Conservation (phyloP, 2,797 vertebrate genomes). For the Acanthurus lineatus region DNA sequence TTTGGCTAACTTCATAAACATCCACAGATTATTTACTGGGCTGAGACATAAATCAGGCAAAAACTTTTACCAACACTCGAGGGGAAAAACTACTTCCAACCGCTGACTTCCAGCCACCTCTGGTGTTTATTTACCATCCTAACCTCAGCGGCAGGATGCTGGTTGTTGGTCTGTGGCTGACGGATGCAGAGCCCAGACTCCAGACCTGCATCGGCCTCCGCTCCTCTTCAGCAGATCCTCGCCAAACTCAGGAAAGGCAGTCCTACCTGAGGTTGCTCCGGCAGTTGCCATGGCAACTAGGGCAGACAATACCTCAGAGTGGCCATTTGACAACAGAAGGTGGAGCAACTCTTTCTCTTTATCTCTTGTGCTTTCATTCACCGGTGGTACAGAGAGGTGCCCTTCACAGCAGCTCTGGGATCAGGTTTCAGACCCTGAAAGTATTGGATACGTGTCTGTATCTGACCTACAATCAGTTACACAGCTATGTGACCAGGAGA, state of each 20-base stretch:
- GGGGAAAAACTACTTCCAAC: background rate
- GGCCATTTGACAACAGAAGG: conserved; percentile 35
- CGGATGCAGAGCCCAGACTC: background rate
- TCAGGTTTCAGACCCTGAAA: conserved; percentile 58
- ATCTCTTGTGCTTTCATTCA: conserved; percentile 14
- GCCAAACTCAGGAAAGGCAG: conserved; percentile 3
- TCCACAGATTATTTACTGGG: background rate
- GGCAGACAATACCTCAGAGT: conserved; percentile 65
- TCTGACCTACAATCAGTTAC: conserved; percentile 43
- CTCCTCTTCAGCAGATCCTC: conserved; percentile 29
- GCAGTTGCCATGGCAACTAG: conserved; percentile 76
- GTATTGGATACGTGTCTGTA: background rate
- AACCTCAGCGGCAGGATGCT: background rate
- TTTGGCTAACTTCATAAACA: background rate
- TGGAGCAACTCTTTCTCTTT: background rate
- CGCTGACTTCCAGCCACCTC: background rate
- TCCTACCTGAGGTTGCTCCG: conserved; percentile 47
- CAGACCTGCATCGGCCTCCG: background rate
- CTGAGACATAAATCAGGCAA: background rate
- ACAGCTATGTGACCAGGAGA: no score
- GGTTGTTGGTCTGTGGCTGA: background rate
- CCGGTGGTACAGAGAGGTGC: conserved; percentile 38
- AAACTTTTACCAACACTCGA: background rate
- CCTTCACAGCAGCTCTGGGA: conserved; percentile 46
- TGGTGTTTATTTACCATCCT: background rate